Evolutionary conservation across 2,888 invertebrate genomes (phyloP), one percentile per base, ranked within the genome.

Genomic region (Heliconius hortense): DNA sequence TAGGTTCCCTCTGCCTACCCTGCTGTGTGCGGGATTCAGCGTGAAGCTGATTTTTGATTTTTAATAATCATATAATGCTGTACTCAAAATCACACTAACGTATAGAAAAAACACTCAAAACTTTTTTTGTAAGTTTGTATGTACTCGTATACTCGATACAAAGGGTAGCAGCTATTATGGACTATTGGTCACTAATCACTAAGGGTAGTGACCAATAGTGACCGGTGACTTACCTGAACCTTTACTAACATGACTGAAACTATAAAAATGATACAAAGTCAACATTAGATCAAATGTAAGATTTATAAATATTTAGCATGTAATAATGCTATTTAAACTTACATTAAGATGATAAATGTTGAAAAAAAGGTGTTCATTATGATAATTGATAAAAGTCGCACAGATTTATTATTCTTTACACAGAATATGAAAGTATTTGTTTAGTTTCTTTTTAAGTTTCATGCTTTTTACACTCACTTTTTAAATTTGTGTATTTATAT

Each of bases 301-400:
- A 28, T 28, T 53, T 53, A 68, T 53, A 53, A 53, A 31, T 53
- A 68, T 53, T 68, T 28, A 56, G 35, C 35, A 56, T 28, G 56
- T 35, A 1, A 35, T 18, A 53, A 35, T 69, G 69, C 56, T 35
- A 69, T 69, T 35, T 69, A 53, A 68, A 53, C 35, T 24, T 53
- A 56, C 69, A 56, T 69, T 35, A 56, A 69, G 24, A 56, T n/a
- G 56, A 56, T 69, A 35, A 69, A 69, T 69, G 56, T 18, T 10
- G 1, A 35, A 56, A 56, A 53, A 69, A 56, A 69, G 11, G n/a
- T 56, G 69, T 43, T 8, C 66, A 66, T 66, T 66, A 66, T 24
- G 66, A n/a, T 69, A 56, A 69, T 69, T 69, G 69, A 35, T 69
- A 53, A 69, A 56, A 31, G n/a, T 56, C 53, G 53, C 68, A 31